Evolutionary conservation across 2,113 vertebrate species (phyloP).

Genomic region (Chloebia gouldiae): DNA sequence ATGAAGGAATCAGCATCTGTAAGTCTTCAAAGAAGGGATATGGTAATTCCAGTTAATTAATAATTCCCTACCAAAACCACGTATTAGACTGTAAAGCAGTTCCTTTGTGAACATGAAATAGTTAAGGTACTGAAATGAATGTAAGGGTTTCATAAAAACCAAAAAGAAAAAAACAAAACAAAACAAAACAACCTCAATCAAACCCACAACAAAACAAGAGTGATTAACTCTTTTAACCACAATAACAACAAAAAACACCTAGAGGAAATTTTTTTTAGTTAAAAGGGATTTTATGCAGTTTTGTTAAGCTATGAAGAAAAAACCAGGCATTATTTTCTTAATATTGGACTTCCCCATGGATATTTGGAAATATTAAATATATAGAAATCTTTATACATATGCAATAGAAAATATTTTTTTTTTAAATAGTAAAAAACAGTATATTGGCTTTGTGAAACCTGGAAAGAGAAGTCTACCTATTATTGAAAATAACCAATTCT

Average conservation of each 20-base stretch:
- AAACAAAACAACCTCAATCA: background rate
- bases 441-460: background rate
- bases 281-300: background rate
- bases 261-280: background rate
- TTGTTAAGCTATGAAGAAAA: background rate
- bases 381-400: background rate
- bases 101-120: conserved; percentile 16
- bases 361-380: background rate
- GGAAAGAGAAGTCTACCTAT: background rate
- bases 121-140: background rate
- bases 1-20: background rate
- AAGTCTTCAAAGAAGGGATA: conserved; percentile 1
- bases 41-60: background rate
- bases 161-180: background rate
- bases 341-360: background rate
- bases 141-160: background rate
- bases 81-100: background rate
- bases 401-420: background rate
- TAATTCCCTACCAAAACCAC: background rate
- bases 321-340: background rate
- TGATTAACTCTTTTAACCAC: no score
- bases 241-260: background rate
- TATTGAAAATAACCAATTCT: background rate
- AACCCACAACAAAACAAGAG: background rate
- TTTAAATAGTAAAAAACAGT: background rate